Evolutionary conservation across 2,113 vertebrate genomes (phyloP).

Genomic region (Brachyistius frenatus): DNA sequence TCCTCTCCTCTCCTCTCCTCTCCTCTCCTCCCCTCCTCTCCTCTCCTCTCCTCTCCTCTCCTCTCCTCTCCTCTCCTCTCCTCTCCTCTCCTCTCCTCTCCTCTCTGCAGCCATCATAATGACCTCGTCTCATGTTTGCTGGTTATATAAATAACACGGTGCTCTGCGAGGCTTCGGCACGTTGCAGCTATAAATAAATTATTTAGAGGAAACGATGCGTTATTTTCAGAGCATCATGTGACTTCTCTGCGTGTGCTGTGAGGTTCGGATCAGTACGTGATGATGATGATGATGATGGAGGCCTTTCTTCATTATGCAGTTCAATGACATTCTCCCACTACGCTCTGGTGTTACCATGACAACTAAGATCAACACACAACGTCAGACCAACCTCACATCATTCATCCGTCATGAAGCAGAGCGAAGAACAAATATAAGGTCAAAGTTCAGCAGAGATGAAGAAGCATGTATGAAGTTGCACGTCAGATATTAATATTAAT

Average conservation of each 20-base stretch:
- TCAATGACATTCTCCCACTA: neutral
- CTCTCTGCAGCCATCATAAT: conserved; percentile 41
- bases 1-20: neutral
- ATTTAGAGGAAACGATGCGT: conserved; percentile 63
- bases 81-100: neutral
- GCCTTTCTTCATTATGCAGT: neutral
- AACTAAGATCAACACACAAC: neutral
- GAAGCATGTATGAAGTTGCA: no score
- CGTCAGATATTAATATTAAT: no score
- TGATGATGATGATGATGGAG: neutral
- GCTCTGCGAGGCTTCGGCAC: conserved; percentile 25
- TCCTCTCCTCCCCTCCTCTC: no score
- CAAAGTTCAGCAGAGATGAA: no score
- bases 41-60: neutral
- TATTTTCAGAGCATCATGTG: conserved; percentile 62
- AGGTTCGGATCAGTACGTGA: no score
- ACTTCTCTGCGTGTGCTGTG: neutral
- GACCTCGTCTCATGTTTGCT: neutral
- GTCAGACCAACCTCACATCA: neutral
- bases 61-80: neutral
- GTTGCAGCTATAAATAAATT: conserved; percentile 64
- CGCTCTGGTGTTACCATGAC: neutral
- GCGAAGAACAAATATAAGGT: no score
- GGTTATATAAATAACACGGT: conserved; percentile 40
- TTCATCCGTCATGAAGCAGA: no score